Conservation (phyloP, 2,113 vertebrate genomes). For the Taxidea taxus region DNA sequence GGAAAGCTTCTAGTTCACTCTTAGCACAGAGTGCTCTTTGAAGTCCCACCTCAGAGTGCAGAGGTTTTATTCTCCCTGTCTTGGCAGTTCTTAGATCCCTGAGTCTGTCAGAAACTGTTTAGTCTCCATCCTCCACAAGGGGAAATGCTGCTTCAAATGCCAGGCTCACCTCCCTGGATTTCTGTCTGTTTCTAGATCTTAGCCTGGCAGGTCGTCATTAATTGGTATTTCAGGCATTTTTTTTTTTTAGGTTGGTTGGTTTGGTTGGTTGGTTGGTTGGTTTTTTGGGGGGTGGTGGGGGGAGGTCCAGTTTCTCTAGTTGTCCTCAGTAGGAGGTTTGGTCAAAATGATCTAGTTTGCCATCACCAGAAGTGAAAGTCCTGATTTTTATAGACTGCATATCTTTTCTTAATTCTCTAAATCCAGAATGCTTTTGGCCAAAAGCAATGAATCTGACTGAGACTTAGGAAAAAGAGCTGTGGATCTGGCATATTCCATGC, state of each 20-base stretch:
- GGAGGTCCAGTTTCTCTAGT: background rate
- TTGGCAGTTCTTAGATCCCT: background rate
- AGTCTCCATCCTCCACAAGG: background rate
- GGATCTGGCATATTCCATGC: background rate
- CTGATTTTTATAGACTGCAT: background rate
- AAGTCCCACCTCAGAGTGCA: background rate
- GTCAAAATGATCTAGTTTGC: background rate
- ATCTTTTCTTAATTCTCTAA: background rate
- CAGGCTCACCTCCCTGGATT: background rate
- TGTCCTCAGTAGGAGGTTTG: background rate
- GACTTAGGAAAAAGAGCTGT: background rate
- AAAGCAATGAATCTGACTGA: background rate
- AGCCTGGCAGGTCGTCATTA: background rate
- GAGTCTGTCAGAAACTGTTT: background rate
- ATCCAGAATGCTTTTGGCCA: background rate
- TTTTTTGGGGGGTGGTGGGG: background rate
- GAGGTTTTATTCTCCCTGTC: background rate
- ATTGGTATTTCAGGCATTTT: background rate
- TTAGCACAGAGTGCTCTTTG: background rate
- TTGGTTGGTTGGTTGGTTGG: background rate
- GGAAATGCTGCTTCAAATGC: background rate
- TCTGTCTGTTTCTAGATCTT: background rate
- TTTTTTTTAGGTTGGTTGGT: background rate
- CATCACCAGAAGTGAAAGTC: background rate
- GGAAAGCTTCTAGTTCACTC: background rate